phyloP scores from a whole-genome alignment of 2,113 vertebrate species.

The Vicugna pacos region DNA sequence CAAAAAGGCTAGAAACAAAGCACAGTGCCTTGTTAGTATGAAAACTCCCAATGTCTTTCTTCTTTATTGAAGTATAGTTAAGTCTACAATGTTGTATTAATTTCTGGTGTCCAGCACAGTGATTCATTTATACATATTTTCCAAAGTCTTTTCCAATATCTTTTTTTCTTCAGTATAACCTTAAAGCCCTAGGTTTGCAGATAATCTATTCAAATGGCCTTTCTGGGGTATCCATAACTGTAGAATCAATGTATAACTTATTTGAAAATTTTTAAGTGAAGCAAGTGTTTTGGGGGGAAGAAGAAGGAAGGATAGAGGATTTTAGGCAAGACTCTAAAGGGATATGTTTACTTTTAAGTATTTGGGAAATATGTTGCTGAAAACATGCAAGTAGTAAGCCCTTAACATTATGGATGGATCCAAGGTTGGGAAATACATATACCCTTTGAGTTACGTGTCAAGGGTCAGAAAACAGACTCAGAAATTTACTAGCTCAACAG shows the following conservation, averaged over 20 bases:
- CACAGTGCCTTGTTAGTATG: neutral
- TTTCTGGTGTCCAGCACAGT: no score
- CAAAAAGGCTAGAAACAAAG: neutral
- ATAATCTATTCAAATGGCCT: neutral
- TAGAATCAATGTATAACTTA: neutral
- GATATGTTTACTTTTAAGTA: neutral
- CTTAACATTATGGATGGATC: neutral
- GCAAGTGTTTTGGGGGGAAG: neutral
- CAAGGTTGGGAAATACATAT: neutral
- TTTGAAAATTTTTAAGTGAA: constrained; percentile 42
- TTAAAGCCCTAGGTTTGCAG: neutral
- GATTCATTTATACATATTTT: no score
- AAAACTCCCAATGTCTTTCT: neutral
- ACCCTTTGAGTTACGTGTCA: neutral
- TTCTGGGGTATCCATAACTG: neutral
- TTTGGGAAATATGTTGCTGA: neutral
- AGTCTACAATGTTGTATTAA: no score
- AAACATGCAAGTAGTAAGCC: neutral
- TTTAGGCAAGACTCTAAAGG: constrained; percentile 12
- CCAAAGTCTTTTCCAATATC: no score
- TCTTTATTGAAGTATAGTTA: no score
- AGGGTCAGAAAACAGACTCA: constrained; percentile 45
- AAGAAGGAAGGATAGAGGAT: neutral
- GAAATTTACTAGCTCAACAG: neutral
- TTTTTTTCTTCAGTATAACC: neutral